Evolutionary conservation across 1,140 invertebrate species (phyloP).

Genomic region (Drosophila albomicans): DNA sequence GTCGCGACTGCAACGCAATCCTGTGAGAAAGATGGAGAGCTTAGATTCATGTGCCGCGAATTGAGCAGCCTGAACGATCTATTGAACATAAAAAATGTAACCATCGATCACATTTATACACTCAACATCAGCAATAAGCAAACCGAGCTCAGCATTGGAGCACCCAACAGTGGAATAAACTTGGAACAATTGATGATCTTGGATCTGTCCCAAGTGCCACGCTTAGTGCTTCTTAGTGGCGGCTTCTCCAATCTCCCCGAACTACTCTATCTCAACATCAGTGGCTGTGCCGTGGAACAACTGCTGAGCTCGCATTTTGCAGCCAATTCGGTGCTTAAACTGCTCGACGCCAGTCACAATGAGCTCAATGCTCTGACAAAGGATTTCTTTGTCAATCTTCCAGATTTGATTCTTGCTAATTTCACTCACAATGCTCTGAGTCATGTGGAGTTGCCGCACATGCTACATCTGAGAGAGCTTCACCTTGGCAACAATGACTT

Average conservation of each 20-base stretch:
- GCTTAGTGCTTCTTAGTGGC: slow-evolving; percentile 39
- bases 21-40: slow-evolving; percentile 58
- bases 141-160: slow-evolving; percentile 45
- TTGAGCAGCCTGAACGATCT: slow-evolving; percentile 59
- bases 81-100: slow-evolving; percentile 8
- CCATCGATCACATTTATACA: slow-evolving; percentile 45
- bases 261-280: slow-evolving; percentile 65
- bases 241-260: slow-evolving; percentile 61
- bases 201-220: slow-evolving; percentile 51
- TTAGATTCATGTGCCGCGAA: slow-evolving; percentile 57
- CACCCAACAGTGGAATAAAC: slow-evolving; percentile 17
- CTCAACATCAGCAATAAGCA: slow-evolving; percentile 51
- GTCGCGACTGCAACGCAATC: background rate
- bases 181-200: slow-evolving; percentile 42
- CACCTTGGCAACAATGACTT: slow-evolving; percentile 69
- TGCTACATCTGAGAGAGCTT: slow-evolving; percentile 59
- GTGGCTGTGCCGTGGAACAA: slow-evolving; percentile 42
- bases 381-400: slow-evolving; percentile 53
- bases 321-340: slow-evolving; percentile 49
- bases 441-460: slow-evolving; percentile 52
- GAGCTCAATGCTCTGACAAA: slow-evolving; percentile 51
- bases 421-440: slow-evolving; percentile 70
- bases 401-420: slow-evolving; percentile 67
- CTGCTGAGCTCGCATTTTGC: slow-evolving; percentile 57
- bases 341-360: slow-evolving; percentile 75